Percentiles rank a stretch among this genome's conserved stretches.
Conservation (phyloP, 2,113 vertebrate species). For the Xyrauchen texanus region DNA sequence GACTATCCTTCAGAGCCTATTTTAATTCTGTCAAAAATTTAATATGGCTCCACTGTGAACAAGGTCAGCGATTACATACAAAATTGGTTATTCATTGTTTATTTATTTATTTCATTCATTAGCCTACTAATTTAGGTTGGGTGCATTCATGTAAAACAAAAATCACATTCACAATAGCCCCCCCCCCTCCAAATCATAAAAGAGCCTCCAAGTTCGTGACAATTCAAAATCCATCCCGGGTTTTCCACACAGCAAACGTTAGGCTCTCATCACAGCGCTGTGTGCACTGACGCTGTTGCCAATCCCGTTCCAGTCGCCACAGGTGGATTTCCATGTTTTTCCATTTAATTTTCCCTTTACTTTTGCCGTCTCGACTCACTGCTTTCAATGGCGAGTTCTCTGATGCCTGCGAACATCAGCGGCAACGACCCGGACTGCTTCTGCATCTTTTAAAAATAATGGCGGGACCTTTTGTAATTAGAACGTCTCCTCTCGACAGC, state of each 20-base stretch:
- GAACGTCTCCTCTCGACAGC: background rate
- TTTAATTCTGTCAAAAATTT: too few relatives aligned
- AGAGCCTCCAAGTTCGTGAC: background rate
- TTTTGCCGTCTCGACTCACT: constrained; percentile 50
- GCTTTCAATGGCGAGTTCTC: constrained; percentile 5
- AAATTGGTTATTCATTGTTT: too few relatives aligned
- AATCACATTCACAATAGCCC: too few relatives aligned
- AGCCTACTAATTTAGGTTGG: too few relatives aligned
- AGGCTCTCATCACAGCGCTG: constrained; percentile 33
- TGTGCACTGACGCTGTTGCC: background rate
- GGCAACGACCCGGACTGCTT: constrained; percentile 25
- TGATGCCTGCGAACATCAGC: background rate
- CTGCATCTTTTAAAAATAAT: constrained; percentile 68
- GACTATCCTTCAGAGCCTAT: too few relatives aligned
- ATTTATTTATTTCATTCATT: too few relatives aligned
- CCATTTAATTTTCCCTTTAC: constrained; percentile 47
- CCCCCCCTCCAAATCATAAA: background rate
- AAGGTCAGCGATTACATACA: too few relatives aligned
- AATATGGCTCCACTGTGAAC: too few relatives aligned
- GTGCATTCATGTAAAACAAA: too few relatives aligned
- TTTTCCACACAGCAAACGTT: constrained; percentile 52
- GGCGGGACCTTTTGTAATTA: constrained; percentile 67
- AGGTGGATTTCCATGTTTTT: constrained; percentile 76
- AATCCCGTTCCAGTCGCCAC: constrained; percentile 71
- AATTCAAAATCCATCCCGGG: constrained; percentile 44